Base-by-base conservation (phyloP, 2,888 invertebrate species). In the Invenusta paracnida region DNA sequence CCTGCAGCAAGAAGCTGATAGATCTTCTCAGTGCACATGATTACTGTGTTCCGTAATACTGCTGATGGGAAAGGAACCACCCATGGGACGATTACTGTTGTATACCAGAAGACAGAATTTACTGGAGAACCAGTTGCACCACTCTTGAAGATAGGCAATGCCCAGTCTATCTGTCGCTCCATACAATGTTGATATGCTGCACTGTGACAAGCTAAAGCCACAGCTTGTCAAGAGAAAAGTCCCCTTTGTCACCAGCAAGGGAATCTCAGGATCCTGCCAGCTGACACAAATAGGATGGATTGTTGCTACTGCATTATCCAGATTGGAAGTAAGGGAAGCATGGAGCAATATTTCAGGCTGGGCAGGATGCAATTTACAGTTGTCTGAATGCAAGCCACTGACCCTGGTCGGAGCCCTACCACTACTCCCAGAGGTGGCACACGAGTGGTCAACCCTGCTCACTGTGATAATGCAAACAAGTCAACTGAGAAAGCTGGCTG, bases 261-360 rank as follows among this genome's bases (percentile, higher is more conserved):
- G 17, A 48, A 48, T 48, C 48, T 48, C 83, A 11, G 83, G 30
- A 28, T 28, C 83, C n/a, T 29, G 27, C 29, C 81, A 79, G 85
- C 86, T 86, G 85, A 86, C 85, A 73, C 86, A 84, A 23, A n/a
- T 85, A 31, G 85, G 85, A 30, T 85, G 85, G 85, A 31, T 85
- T 86, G 85, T 85, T 66, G 85, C 85, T 29, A 25, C 85, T 2
- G 31, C 29, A 28, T 23, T 86, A 48, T 86, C 86, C 85, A 86
- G 67, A 29, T 86, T 86, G 85, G 28, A 86, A 86, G 30, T 17
- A 28, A 85, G 85, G 23, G 83, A 84, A 25, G 25, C 83, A 1
- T 73, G 11, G 27, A 83, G 29, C 25, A 66, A 85, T 11, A 84
- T 84, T 84, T 79, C 84, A 82, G 66, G 25, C 66, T 86, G 86